phyloP scores from a whole-genome alignment of 1,140 invertebrate species.

The Tenebrio molitor region DNA sequence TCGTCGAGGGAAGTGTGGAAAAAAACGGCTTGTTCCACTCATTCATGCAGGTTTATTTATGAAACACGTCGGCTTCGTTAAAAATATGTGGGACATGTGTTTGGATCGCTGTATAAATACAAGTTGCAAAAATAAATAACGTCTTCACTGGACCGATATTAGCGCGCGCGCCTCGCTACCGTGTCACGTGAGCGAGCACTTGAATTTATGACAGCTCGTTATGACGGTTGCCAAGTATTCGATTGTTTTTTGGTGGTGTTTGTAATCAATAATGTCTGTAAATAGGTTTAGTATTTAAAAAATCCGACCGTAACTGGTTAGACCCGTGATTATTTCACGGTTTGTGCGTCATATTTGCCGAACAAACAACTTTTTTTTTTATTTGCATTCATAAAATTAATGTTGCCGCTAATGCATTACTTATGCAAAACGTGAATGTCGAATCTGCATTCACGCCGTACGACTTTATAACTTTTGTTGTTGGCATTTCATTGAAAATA shows the following conservation, averaged over 20 bases:
- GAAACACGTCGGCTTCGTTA: constrained; percentile 31
- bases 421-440: not conserved
- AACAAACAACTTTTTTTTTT: not conserved
- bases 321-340: constrained; percentile 7
- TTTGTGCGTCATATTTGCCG: constrained; percentile 11
- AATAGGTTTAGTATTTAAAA: not conserved
- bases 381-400: constrained; percentile 4
- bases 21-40: constrained; percentile 4
- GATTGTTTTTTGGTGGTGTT: not conserved
- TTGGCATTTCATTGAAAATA: not conserved
- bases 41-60: constrained; percentile 46
- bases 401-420: not conserved
- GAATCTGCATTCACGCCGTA: not conserved
- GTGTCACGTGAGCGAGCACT: not conserved
- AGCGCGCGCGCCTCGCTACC: not conserved
- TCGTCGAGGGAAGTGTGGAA: not conserved
- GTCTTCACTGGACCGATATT: not conserved
- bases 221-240: not conserved
- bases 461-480: no score
- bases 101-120: constrained; percentile 32
- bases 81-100: constrained; percentile 44
- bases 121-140: constrained; percentile 39
- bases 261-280: not conserved
- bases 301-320: constrained; percentile 13
- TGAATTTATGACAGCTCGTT: constrained; percentile 3